Evolutionary conservation across 2,113 vertebrate species (phyloP).

Genomic region (Gavia stellata): DNA sequence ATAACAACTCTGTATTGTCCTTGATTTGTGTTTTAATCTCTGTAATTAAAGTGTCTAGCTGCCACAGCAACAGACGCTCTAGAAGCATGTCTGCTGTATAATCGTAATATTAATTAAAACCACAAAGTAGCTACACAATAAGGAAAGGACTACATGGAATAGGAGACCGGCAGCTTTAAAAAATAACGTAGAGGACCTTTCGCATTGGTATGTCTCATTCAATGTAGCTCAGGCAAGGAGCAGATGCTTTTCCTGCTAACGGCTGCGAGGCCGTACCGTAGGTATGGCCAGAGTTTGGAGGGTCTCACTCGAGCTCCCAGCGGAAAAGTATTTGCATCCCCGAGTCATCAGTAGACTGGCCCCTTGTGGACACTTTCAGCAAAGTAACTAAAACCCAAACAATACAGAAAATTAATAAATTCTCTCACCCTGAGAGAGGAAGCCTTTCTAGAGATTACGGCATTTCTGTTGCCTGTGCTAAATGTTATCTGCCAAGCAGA

Average conservation of each 20-base stretch:
- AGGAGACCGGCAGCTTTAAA: not conserved
- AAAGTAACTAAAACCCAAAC: not conserved
- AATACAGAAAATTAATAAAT: not conserved
- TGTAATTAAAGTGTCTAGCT: slow-evolving; percentile 63
- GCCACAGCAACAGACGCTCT: slow-evolving; percentile 47
- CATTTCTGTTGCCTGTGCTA: rapidly evolving
- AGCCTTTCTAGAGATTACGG: not conserved
- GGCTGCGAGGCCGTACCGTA: rapidly evolving
- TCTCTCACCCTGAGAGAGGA: not conserved
- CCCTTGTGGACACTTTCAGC: slow-evolving; percentile 32
- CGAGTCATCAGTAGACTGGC: slow-evolving; percentile 3
- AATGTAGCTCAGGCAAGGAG: not conserved
- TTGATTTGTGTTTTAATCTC: slow-evolving; percentile 65
- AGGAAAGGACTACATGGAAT: not conserved
- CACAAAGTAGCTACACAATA: slow-evolving; percentile 8
- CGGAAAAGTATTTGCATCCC: not conserved
- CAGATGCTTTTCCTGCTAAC: not conserved
- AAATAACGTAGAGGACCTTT: not conserved
- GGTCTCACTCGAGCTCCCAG: not conserved
- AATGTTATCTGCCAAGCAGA: not conserved
- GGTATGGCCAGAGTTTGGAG: not conserved
- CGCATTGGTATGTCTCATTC: not conserved
- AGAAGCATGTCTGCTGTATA: slow-evolving; percentile 41
- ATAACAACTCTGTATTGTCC: slow-evolving; percentile 43
- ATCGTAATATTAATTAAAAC: slow-evolving; percentile 64